A percentile compares a stretch with the other conserved stretches of the same genome.
These are phyloP conservation scores for Heliconius hortense DNA, from an alignment of 2,888 invertebrate species.

Conservation along the genomic window DNA sequence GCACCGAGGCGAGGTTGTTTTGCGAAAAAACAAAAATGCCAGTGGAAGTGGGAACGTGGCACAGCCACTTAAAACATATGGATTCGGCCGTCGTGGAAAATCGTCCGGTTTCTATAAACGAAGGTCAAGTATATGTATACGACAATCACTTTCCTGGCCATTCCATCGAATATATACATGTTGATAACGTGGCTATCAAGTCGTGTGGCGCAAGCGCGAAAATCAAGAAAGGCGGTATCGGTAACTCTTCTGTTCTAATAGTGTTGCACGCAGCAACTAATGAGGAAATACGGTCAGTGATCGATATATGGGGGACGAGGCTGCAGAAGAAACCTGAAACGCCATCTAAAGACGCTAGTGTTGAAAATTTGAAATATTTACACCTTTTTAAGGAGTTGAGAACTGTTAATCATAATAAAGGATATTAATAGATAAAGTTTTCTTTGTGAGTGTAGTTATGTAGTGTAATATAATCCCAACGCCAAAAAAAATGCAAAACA, in stretches of 20 bases:
- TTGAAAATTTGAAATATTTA: slow-evolving; percentile 52
- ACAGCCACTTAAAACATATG: slow-evolving; percentile 54
- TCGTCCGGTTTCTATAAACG: slow-evolving; percentile 57
- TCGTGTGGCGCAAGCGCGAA: slow-evolving; percentile 66
- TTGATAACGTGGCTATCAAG: slow-evolving; percentile 65
- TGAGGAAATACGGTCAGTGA: slow-evolving; percentile 67
- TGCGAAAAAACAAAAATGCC: slow-evolving; percentile 61
- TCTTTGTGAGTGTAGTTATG: neutral
- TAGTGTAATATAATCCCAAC: too few relatives aligned
- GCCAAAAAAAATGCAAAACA: too few relatives aligned
- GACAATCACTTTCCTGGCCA: slow-evolving; percentile 66
- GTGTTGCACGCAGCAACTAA: slow-evolving; percentile 61
- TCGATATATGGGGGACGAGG: slow-evolving; percentile 69
- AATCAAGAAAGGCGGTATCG: slow-evolving; percentile 63
- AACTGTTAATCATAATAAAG: slow-evolving; percentile 62
- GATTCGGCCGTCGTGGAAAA: slow-evolving; percentile 68
- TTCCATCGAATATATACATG: slow-evolving; percentile 65
- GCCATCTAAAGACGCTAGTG: slow-evolving; percentile 31
- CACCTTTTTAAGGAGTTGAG: slow-evolving; percentile 55
- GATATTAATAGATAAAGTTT: neutral
- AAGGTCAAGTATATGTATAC: slow-evolving; percentile 70
- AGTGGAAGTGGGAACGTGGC: slow-evolving; percentile 65
- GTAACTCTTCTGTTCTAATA: slow-evolving; percentile 58
- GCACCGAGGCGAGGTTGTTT: slow-evolving; percentile 49
- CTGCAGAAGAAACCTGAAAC: slow-evolving; percentile 30